Evolutionary conservation across 2,113 vertebrate species (phyloP).

Genomic region (Haemorhous mexicanus): DNA sequence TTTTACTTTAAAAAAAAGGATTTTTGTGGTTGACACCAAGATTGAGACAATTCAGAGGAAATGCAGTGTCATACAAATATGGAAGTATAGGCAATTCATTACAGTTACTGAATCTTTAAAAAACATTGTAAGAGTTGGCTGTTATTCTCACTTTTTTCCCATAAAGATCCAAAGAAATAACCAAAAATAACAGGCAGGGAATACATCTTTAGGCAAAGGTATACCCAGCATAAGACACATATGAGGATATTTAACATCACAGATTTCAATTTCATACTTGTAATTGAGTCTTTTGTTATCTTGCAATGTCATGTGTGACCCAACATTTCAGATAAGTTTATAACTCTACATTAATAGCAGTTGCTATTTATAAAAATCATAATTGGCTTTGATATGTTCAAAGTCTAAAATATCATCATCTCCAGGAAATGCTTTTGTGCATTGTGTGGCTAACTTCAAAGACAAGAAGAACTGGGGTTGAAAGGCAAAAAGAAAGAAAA

Average conservation of each 20-base stretch:
- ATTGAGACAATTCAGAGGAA: neutral
- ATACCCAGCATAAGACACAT: accelerated
- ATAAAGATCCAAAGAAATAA: neutral
- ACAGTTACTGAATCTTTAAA: neutral
- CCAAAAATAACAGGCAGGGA: neutral
- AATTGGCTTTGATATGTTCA: neutral
- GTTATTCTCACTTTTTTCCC: neutral
- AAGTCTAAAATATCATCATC: neutral
- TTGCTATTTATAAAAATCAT: neutral
- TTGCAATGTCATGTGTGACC: neutral
- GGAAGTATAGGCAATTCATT: neutral
- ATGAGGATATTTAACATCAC: neutral
- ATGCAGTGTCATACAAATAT: neutral
- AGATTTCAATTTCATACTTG: neutral
- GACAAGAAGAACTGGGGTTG: neutral
- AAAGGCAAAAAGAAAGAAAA: neutral
- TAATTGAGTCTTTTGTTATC: neutral
- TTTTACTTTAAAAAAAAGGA: neutral
- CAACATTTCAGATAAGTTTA: neutral
- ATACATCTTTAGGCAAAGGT: neutral
- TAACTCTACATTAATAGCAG: neutral
- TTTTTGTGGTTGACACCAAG: neutral
- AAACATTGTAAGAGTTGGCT: neutral
- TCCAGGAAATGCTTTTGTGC: neutral
- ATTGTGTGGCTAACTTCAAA: neutral